Evolutionary conservation across 2,797 vertebrate species (phyloP).

Genomic region (Leptatherina wallacei): DNA sequence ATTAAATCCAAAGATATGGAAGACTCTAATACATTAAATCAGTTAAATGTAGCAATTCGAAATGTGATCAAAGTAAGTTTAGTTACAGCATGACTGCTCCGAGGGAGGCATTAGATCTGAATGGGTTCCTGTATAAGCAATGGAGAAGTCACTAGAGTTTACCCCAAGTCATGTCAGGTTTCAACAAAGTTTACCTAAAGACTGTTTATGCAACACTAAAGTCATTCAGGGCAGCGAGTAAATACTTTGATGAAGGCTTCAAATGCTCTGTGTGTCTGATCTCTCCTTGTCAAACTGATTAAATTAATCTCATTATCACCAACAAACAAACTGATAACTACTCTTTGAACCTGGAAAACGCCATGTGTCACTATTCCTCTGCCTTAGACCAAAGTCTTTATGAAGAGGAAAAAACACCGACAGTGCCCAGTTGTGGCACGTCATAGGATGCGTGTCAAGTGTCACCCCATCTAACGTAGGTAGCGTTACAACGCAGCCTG

Average conservation of each 20-base stretch:
- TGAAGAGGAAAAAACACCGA: neutral
- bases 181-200: constrained; percentile 3
- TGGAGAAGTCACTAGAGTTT: neutral
- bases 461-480: too few relatives aligned
- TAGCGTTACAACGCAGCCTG: too few relatives aligned
- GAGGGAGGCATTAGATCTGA: neutral
- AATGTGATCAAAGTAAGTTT: too few relatives aligned
- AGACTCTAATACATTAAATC: too few relatives aligned
- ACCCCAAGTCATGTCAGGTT: neutral
- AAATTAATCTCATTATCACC: constrained; percentile 29
- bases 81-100: neutral
- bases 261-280: constrained; percentile 48
- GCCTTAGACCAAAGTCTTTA: constrained; percentile 1
- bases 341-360: constrained; percentile 12
- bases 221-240: constrained; percentile 14
- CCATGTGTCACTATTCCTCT: neutral
- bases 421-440: too few relatives aligned
- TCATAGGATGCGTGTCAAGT: too few relatives aligned
- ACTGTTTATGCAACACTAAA: constrained; percentile 26
- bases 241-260: constrained; percentile 42
- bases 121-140: neutral
- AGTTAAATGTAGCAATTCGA: too few relatives aligned
- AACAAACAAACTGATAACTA: constrained; percentile 12
- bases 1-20: too few relatives aligned
- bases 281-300: constrained; percentile 21